Conservation (phyloP, 2,113 vertebrate species). For the Myotis yumanensis region DNA sequence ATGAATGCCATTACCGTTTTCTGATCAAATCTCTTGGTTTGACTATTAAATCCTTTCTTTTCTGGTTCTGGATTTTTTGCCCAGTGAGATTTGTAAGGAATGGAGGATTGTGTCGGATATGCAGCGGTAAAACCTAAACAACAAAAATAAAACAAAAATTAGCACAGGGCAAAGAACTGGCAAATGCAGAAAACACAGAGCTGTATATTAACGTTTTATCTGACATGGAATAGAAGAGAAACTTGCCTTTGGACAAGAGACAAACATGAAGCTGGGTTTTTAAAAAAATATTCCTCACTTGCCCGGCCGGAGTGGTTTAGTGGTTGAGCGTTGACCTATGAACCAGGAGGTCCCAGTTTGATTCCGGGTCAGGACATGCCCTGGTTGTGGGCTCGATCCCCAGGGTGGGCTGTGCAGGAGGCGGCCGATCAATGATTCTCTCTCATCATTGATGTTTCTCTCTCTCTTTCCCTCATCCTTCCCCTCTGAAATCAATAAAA, state of each 20-base stretch:
- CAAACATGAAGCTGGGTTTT: not conserved
- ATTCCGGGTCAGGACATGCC: too few species aligned
- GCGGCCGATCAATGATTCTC: too few species aligned
- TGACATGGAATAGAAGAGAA: constrained; percentile 13
- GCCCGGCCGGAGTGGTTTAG: too few species aligned
- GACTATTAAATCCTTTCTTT: constrained; percentile 83
- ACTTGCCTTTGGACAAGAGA: not conserved
- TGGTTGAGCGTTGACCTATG: too few species aligned
- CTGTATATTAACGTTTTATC: not conserved
- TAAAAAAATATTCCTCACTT: not conserved
- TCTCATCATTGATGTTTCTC: too few species aligned
- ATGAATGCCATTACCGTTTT: constrained; percentile 75
- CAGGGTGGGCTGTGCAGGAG: too few species aligned
- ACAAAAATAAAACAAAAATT: constrained; percentile 42
- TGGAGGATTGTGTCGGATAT: constrained; percentile 71
- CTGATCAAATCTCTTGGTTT: constrained; percentile 82
- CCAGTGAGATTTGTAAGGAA: constrained; percentile 78
- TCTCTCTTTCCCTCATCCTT: too few species aligned
- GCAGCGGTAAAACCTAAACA: constrained; percentile 62
- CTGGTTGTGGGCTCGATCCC: too few species aligned
- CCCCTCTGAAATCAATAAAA: too few species aligned
- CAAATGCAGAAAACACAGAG: not conserved
- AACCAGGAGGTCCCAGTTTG: too few species aligned
- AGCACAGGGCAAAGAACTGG: not conserved
- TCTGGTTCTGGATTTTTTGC: constrained; percentile 71